Conservation (phyloP, 2,113 vertebrate genomes). For the Melanostigma gelatinosum region DNA sequence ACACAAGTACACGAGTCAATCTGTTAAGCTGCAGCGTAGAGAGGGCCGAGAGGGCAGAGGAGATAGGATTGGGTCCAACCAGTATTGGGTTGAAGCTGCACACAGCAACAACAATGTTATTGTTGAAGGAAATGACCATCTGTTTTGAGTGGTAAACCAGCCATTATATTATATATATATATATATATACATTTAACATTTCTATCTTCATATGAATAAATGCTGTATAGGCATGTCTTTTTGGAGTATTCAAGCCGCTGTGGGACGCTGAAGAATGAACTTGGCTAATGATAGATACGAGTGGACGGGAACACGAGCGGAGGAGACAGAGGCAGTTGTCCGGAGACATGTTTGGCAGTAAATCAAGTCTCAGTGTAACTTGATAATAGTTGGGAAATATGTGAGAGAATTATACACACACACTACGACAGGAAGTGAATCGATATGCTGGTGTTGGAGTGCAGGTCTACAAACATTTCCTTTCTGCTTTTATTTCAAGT, state of each 20-base stretch:
- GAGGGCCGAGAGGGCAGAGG: not conserved
- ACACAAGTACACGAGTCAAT: slow-evolving; percentile 48
- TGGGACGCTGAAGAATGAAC: not conserved
- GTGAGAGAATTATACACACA: not conserved
- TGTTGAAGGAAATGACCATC: not conserved
- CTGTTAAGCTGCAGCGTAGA: slow-evolving; percentile 32
- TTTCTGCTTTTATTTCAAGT: not conserved
- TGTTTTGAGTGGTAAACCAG: not conserved
- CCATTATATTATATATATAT: no score
- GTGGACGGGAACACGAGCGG: not conserved
- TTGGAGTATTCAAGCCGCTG: not conserved
- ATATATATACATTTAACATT: not conserved
- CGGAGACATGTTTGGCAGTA: not conserved
- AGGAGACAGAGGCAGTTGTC: not conserved
- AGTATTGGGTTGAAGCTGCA: not conserved
- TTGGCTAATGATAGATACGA: not conserved
- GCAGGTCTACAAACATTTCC: not conserved
- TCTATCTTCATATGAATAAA: not conserved
- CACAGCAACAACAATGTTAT: not conserved
- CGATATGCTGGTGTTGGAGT: not conserved
- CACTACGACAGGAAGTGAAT: not conserved
- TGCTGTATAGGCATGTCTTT: not conserved
- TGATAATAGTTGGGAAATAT: slow-evolving; percentile 16
- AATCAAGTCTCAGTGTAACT: slow-evolving; percentile 26
- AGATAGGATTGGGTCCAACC: not conserved